phyloP scores from a whole-genome alignment of 2,888 invertebrate species.

The Lasiommata megera region DNA sequence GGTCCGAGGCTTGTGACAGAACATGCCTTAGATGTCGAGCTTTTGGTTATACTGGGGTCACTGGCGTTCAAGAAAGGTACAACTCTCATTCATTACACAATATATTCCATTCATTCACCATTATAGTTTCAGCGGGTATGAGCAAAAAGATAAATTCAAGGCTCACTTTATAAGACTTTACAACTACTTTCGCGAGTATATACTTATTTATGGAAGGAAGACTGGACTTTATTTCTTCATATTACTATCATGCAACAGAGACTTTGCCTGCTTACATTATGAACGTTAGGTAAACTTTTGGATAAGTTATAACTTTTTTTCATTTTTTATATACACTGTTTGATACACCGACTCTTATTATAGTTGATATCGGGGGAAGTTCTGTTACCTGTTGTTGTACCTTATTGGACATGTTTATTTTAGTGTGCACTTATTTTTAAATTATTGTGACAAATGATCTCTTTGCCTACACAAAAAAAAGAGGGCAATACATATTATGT shows the following conservation, averaged over 20 bases:
- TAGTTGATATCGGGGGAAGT: no score
- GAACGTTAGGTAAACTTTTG: no score
- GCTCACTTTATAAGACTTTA: slow-evolving; percentile 4
- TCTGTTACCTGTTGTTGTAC: no score
- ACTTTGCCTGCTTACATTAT: background rate
- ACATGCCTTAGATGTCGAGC: slow-evolving; percentile 24
- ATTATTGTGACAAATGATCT: background rate
- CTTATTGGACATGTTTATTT: no score
- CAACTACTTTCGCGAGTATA: background rate
- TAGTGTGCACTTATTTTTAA: background rate
- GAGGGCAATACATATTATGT: background rate
- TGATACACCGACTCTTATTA: no score
- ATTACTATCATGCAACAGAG: background rate
- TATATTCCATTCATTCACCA: slow-evolving; percentile 19
- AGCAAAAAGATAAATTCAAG: slow-evolving; percentile 5
- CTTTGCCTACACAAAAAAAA: background rate
- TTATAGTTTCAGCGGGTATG: slow-evolving; percentile 1
- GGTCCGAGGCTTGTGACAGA: slow-evolving; percentile 22
- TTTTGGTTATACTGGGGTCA: slow-evolving; percentile 20
- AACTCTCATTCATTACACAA: slow-evolving; percentile 22
- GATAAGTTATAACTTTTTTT: no score
- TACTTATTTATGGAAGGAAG: background rate
- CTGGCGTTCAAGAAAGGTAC: slow-evolving; percentile 24
- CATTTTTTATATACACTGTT: no score
- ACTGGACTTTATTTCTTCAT: background rate